These are phyloP conservation scores for Bombus waltoni DNA, from an alignment of 1,140 invertebrate genomes.

Conservation along the genomic window DNA sequence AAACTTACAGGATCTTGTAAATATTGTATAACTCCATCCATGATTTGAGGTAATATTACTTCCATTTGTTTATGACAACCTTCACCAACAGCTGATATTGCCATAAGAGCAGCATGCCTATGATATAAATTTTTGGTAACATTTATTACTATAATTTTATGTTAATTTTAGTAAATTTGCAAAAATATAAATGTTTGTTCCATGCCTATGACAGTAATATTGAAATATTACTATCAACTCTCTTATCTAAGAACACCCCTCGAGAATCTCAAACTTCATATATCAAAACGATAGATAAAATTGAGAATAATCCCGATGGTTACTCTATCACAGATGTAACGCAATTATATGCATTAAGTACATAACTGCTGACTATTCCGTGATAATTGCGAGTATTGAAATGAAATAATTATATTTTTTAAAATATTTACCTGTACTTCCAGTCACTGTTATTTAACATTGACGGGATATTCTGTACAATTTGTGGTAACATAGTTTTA, in stretches of 20 bases:
- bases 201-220: conserved; percentile 58
- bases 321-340: conserved; percentile 78
- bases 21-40: conserved; percentile 94
- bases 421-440: conserved; percentile 85
- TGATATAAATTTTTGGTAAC: conserved; percentile 28
- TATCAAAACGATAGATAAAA: conserved; percentile 72
- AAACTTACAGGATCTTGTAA: conserved; percentile 91
- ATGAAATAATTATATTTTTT: conserved; percentile 20
- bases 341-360: conserved; percentile 65
- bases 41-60: conserved; percentile 93
- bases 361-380: conserved; percentile 75
- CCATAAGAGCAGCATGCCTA: conserved; percentile 98
- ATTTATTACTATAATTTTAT: neutral
- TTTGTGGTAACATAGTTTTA: conserved; percentile 95
- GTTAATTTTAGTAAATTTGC: neutral
- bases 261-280: conserved; percentile 57
- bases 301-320: conserved; percentile 57
- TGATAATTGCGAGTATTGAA: conserved; percentile 51
- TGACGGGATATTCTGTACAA: conserved; percentile 91
- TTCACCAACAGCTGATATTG: conserved; percentile 98
- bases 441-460: conserved; percentile 94
- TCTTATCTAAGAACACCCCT: conserved; percentile 66
- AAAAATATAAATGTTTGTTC: conserved; percentile 65
- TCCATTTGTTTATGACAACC: conserved; percentile 99
- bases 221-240: conserved; percentile 62